Percentiles rank a stretch among this genome's conserved stretches.
These are phyloP conservation scores for Leucophenga maculata DNA, from an alignment of 2,888 invertebrate species.

Conservation along the genomic window DNA sequence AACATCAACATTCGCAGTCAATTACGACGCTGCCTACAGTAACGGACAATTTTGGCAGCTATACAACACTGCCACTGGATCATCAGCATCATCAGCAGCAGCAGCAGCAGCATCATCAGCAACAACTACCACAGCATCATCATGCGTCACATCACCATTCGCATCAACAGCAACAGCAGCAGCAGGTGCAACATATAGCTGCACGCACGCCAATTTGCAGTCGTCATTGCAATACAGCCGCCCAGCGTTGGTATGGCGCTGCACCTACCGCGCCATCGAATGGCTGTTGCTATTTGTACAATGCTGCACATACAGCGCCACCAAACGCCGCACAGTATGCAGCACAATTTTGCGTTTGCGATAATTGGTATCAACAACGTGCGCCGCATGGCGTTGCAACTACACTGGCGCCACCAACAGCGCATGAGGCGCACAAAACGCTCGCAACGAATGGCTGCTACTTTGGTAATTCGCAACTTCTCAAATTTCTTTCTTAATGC, in stretches of 20 bases:
- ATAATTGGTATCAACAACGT: conserved; percentile 57
- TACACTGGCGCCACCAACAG: conserved; percentile 24
- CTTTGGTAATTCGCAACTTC: conserved; percentile 50
- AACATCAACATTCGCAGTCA: conserved; percentile 47
- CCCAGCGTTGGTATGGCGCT: conserved; percentile 37
- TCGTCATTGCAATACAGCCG: conserved; percentile 41
- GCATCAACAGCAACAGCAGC: conserved; percentile 39
- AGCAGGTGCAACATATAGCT: conserved; percentile 20
- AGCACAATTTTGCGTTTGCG: conserved; percentile 55
- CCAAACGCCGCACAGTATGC: conserved; percentile 30
- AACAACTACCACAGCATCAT: conserved; percentile 22
- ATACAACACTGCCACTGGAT: conserved; percentile 56
- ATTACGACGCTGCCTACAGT: conserved; percentile 53
- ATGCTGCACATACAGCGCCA: conserved; percentile 42
- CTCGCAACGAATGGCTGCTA: conserved; percentile 58
- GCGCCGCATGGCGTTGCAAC: conserved; percentile 36
- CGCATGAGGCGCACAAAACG: conserved; percentile 44
- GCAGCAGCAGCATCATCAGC: conserved; percentile 32
- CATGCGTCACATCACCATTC: conserved; percentile 38
- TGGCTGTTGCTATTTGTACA: conserved; percentile 61
- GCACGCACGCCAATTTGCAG: conserved; percentile 41
- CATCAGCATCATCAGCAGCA: conserved; percentile 49
- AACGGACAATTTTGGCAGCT: conserved; percentile 60
- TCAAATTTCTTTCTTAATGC: neutral
- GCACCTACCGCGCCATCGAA: conserved; percentile 35